A percentile compares a stretch with the other conserved stretches of the same genome.
Conservation (phyloP, 1,140 invertebrate species). For the Aphis gossypii region DNA sequence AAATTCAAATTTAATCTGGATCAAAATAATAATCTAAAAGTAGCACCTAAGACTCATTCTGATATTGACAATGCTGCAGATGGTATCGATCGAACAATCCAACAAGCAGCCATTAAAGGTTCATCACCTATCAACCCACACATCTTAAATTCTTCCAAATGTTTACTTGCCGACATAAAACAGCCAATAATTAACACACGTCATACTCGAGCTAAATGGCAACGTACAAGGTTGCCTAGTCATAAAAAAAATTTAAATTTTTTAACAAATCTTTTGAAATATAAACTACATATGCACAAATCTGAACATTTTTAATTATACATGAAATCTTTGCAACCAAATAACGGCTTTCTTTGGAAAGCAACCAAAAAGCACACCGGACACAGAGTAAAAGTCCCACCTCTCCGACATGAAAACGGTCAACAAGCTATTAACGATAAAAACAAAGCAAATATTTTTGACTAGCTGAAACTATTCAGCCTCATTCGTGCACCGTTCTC, state of each 20-base stretch:
- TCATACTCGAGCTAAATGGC: background rate
- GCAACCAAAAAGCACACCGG: background rate
- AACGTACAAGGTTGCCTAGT: background rate
- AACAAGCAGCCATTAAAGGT: background rate
- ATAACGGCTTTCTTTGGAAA: background rate
- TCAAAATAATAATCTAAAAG: background rate
- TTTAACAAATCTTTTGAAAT: slow-evolving; percentile 7
- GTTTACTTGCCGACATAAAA: background rate
- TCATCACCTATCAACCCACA: background rate
- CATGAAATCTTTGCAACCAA: background rate
- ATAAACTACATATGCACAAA: background rate
- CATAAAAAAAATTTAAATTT: background rate
- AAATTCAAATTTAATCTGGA: background rate
- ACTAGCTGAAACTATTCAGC: background rate
- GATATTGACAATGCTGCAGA: background rate
- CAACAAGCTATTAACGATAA: background rate
- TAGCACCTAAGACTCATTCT: background rate
- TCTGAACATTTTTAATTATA: background rate
- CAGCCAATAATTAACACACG: background rate
- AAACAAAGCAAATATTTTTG: background rate
- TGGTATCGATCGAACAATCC: background rate
- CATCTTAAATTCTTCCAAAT: background rate
- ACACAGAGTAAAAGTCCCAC: background rate
- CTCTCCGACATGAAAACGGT: background rate
- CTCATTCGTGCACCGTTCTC: background rate